These are phyloP conservation scores for Brachyptera putata DNA, from an alignment of 2,888 invertebrate genomes.

Conservation along the genomic window DNA sequence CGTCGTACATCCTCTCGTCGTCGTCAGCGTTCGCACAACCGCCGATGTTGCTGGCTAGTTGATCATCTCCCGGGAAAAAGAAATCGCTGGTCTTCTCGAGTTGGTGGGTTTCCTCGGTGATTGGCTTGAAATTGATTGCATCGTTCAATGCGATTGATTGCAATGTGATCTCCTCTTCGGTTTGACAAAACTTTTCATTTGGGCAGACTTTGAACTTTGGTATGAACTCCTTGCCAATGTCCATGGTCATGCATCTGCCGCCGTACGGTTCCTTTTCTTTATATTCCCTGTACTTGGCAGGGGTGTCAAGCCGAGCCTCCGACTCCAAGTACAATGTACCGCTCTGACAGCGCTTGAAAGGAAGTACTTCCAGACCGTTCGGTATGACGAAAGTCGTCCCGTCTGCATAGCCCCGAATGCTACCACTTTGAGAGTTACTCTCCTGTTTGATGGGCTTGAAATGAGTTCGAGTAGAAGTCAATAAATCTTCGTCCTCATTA, in stretches of 20 bases:
- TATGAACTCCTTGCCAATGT: constrained; percentile 47
- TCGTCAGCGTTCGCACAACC: constrained; percentile 14
- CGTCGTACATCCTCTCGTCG: too few relatives aligned
- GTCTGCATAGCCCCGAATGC: constrained; percentile 56
- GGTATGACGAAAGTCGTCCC: constrained; percentile 68
- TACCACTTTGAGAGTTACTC: constrained; percentile 40
- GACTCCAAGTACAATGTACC: constrained; percentile 57
- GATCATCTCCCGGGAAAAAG: constrained; percentile 40
- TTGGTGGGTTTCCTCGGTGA: constrained; percentile 13
- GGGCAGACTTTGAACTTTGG: constrained; percentile 65
- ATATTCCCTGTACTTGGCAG: constrained; percentile 47
- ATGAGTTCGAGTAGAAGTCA: constrained; percentile 75
- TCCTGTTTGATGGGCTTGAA: constrained; percentile 72
- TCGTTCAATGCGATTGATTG: too few relatives aligned
- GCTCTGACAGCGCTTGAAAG: constrained; percentile 62
- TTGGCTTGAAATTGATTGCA: constrained; percentile 20
- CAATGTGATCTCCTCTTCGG: too few relatives aligned
- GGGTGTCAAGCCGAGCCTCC: constrained; percentile 42
- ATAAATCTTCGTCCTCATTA: constrained; percentile 59
- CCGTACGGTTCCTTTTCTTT: constrained; percentile 40
- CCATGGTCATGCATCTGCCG: constrained; percentile 41
- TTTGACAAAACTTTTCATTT: constrained; percentile 28
- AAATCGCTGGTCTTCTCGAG: too few relatives aligned
- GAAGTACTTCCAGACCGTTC: constrained; percentile 57
- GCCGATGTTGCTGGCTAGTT: constrained; percentile 27